phyloP scores from a whole-genome alignment of 2,113 vertebrate species.

The Hemichromis elongatus region DNA sequence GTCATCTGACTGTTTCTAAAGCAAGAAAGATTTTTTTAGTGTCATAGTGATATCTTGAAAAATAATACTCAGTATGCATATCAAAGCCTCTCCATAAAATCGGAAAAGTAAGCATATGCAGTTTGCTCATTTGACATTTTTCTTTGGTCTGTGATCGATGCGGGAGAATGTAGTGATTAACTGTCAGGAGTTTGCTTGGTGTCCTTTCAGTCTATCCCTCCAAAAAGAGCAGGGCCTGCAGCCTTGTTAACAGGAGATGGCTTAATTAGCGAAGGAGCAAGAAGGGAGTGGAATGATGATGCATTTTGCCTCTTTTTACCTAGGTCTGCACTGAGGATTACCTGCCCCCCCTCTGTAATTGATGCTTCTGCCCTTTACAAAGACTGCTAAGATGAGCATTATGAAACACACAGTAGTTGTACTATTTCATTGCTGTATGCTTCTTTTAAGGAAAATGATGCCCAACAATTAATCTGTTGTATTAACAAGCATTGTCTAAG shows the following conservation, averaged over 20 bases:
- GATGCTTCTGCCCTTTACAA: constrained; percentile 39
- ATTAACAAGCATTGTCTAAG: neutral
- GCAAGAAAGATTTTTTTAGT: neutral
- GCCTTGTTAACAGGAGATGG: constrained; percentile 70
- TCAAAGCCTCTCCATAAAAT: constrained; percentile 9
- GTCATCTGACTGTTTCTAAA: neutral
- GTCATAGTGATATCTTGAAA: neutral
- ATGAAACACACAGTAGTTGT: neutral
- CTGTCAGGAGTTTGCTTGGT: constrained; percentile 77
- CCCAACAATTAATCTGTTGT: neutral
- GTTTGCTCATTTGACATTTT: constrained; percentile 45
- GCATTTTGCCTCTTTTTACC: constrained; percentile 57
- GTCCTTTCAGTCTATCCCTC: constrained; percentile 70
- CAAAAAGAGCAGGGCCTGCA: constrained; percentile 64
- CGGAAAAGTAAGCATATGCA: constrained; percentile 1
- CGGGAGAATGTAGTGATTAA: constrained; percentile 71
- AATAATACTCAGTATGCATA: constrained; percentile 10
- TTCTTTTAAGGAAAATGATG: neutral
- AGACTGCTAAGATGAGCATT: neutral
- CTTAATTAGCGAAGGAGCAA: constrained; percentile 74
- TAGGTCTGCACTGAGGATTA: neutral
- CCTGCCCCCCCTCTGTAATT: neutral
- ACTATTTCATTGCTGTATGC: neutral
- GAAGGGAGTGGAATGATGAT: constrained; percentile 51
- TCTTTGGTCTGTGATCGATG: constrained; percentile 55